A percentile compares a stretch with the other conserved stretches of the same genome.
phyloP scores from a whole-genome alignment of 1,140 invertebrate species.

The Lasaia peninsularis region DNA sequence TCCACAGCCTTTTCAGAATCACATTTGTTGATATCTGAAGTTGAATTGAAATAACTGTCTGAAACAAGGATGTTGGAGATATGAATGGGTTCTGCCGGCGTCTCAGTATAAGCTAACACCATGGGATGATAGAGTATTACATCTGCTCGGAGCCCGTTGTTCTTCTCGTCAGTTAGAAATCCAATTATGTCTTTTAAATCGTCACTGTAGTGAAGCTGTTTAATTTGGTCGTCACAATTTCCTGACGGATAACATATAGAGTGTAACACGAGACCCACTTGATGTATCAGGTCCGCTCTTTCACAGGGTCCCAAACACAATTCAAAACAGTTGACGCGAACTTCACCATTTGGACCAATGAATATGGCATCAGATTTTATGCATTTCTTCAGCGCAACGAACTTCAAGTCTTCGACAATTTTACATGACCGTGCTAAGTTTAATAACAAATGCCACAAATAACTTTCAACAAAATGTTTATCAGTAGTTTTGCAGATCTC shows the following conservation, averaged over 20 bases:
- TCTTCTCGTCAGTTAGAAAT: conserved; percentile 54
- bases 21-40: conserved; percentile 55
- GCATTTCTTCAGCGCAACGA: conserved; percentile 53
- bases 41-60: conserved; percentile 30
- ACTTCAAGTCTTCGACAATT: conserved; percentile 41
- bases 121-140: conserved; percentile 70
- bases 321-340: conserved; percentile 66
- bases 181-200: conserved; percentile 58
- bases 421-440: conserved; percentile 56
- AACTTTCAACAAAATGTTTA: conserved; percentile 58
- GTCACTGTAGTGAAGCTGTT: conserved; percentile 56
- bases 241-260: conserved; percentile 40
- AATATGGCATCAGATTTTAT: conserved; percentile 52
- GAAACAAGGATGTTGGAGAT: conserved; percentile 48
- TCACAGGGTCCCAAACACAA: conserved; percentile 26
- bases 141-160: conserved; percentile 49
- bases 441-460: conserved; percentile 64
- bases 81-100: conserved; percentile 32
- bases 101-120: conserved; percentile 57
- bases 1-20: conserved; percentile 66
- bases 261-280: conserved; percentile 50
- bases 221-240: conserved; percentile 33
- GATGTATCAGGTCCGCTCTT: conserved; percentile 42
- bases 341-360: conserved; percentile 46
- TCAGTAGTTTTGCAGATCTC: conserved; percentile 45